Base-by-base conservation (phyloP, 2,113 vertebrate species). In the Canis aureus region DNA sequence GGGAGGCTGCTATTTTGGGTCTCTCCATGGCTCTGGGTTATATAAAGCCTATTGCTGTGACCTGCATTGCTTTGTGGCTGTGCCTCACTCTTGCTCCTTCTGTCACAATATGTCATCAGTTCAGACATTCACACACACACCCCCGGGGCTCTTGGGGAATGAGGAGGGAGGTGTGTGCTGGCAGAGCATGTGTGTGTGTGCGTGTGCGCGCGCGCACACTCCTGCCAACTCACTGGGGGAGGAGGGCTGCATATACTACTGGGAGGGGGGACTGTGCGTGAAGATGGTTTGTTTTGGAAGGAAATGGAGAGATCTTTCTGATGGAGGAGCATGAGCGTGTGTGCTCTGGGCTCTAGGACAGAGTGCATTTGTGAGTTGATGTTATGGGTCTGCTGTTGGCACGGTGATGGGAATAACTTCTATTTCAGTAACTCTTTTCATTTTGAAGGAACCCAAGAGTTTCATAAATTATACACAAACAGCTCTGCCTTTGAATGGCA, bases 1-100 rank as follows among this genome's bases (percentile, higher is more conserved):
- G 99, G 99, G 99, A 99, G 97, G 99, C 98, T 99, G 99, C 99
- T 99, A 99, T 99, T 99, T 99, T 98, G 99, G 98, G 99, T 96
- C 97, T 98, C 98, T 98, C 98, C 79, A 96, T 98, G 97, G 98
- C 98, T 99, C 98, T 99, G 97, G 96, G 99, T 99, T 99, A 99
- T 99, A 99, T 99, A 99, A 99, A 99, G 98, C 98, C 98, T 98
- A 94, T 93, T 95, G 98, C 98, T 92, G 89, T 98, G 98, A 99
- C 98, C 99, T 95, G 97, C 97, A 98, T 98, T 95, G 81, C 98
- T 98, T 49, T 62, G 97, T 97, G 98, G 94, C 96, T 97, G 83
- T 91, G 97, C 94, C 98, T 98, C 97, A 96, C 51, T 81, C 96
- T 98, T 95, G 96, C 10, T 43, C 81, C 88, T 96, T 97, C 98